A percentile compares a stretch with the other conserved stretches of the same genome.
These are phyloP conservation scores for Catharus fuscescens DNA, from an alignment of 2,113 vertebrate genomes.

Conservation along the genomic window DNA sequence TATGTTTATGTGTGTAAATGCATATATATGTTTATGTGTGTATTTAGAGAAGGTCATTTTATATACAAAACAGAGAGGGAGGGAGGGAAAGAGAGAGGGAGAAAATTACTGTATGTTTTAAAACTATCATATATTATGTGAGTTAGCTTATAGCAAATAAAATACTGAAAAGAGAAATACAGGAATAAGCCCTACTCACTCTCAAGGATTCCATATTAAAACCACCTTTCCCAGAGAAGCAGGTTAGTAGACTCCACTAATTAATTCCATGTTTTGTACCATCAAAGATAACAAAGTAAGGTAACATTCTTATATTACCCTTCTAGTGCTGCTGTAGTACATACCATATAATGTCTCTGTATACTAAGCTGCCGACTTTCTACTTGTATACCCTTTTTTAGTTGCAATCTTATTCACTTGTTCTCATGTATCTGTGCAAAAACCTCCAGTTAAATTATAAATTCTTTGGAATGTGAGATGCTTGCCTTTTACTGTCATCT, in stretches of 20 bases:
- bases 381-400: background rate
- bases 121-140: background rate
- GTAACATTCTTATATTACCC: background rate
- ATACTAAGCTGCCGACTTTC: background rate
- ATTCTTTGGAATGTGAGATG: background rate
- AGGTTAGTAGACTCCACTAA: background rate
- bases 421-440: background rate
- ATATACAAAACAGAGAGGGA: background rate
- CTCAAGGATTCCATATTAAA: background rate
- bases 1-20: background rate
- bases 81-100: background rate
- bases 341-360: background rate
- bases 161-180: background rate
- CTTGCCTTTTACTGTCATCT: constrained; percentile 33
- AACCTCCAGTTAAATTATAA: background rate
- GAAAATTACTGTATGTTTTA: background rate
- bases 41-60: background rate
- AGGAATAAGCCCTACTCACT: background rate
- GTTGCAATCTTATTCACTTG: constrained; percentile 2
- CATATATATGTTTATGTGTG: background rate
- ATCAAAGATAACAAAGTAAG: background rate
- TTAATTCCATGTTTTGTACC: background rate
- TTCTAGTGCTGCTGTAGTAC: background rate
- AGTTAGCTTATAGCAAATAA: background rate
- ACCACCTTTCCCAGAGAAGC: background rate